Percentiles rank a stretch among this genome's conserved stretches.
Conservation (phyloP, 2,888 invertebrate species). For the Drosophila anomelani region DNA sequence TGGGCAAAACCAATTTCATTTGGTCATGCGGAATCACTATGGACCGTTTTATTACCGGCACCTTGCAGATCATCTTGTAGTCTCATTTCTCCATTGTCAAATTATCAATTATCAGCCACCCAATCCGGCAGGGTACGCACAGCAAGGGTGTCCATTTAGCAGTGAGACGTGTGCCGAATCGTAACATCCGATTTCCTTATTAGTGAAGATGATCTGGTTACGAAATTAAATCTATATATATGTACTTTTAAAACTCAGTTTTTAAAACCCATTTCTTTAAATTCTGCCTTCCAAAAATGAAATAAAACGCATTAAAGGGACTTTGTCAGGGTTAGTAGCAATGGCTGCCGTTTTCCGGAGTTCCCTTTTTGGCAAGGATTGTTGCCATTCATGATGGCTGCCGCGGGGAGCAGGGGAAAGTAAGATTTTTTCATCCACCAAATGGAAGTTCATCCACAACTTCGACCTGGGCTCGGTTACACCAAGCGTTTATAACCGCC, state of each 20-base stretch:
- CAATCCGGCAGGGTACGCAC: conserved; percentile 43
- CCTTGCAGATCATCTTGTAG: conserved; percentile 31
- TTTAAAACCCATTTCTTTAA: background rate
- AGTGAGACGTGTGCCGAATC: conserved; percentile 44
- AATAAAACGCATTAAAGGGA: background rate
- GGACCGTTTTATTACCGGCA: conserved; percentile 48
- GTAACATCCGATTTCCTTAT: conserved; percentile 27
- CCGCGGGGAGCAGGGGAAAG: conserved; percentile 17
- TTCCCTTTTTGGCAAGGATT: conserved; percentile 8
- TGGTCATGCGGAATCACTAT: conserved; percentile 70
- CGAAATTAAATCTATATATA: background rate
- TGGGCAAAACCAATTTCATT: conserved; percentile 63
- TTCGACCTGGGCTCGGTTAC: conserved; percentile 61
- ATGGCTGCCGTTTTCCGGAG: conserved; percentile 32
- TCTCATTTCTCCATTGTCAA: conserved; percentile 28
- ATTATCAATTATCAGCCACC: conserved; percentile 48
- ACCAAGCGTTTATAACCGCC: conserved; percentile 83
- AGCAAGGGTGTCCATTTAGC: conserved; percentile 18
- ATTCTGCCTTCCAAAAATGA: background rate
- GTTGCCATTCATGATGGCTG: conserved; percentile 62
- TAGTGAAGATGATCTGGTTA: background rate
- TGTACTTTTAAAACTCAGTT: background rate
- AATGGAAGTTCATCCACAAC: background rate
- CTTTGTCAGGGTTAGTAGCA: background rate
- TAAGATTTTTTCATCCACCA: conserved; percentile 22